These are phyloP conservation scores for Gastrophryne carolinensis DNA, from an alignment of 2,797 vertebrate genomes.

Conservation along the genomic window DNA sequence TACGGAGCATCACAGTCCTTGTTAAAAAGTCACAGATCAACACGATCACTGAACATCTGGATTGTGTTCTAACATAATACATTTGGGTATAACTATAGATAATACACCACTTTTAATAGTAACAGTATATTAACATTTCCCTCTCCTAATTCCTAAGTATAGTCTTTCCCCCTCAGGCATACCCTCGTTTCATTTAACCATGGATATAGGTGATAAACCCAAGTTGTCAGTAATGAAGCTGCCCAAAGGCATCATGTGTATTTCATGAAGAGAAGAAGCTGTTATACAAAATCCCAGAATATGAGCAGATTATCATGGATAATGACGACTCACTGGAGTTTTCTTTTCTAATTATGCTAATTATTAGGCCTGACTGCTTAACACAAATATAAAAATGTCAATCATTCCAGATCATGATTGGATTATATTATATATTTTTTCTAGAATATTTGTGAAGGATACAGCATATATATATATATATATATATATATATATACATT, in stretches of 20 bases:
- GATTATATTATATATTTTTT: neutral
- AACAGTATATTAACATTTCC: conserved; percentile 40
- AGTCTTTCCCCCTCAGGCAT: conserved; percentile 47
- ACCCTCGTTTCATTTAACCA: conserved; percentile 50
- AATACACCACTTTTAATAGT: conserved; percentile 11
- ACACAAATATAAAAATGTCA: neutral
- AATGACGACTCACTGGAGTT: conserved; percentile 34
- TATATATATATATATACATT: too few relatives aligned
- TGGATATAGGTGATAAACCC: conserved; percentile 49
- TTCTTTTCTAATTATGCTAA: conserved; percentile 30
- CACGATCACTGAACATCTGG: conserved; percentile 19
- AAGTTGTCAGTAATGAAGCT: conserved; percentile 49
- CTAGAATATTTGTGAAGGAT: neutral
- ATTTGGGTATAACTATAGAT: conserved; percentile 15
- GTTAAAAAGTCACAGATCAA: conserved; percentile 5
- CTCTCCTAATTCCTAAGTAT: conserved; percentile 48
- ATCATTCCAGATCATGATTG: neutral
- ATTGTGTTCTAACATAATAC: conserved; percentile 22
- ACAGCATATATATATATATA: too few relatives aligned
- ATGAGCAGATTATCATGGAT: conserved; percentile 33
- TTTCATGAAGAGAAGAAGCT: conserved; percentile 45
- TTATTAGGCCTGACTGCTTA: neutral
- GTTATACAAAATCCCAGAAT: conserved; percentile 19
- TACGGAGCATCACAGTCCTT: neutral
- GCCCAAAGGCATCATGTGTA: conserved; percentile 51